phyloP scores from a whole-genome alignment of 2,888 invertebrate genomes.

The Cerceris ruficornis region DNA sequence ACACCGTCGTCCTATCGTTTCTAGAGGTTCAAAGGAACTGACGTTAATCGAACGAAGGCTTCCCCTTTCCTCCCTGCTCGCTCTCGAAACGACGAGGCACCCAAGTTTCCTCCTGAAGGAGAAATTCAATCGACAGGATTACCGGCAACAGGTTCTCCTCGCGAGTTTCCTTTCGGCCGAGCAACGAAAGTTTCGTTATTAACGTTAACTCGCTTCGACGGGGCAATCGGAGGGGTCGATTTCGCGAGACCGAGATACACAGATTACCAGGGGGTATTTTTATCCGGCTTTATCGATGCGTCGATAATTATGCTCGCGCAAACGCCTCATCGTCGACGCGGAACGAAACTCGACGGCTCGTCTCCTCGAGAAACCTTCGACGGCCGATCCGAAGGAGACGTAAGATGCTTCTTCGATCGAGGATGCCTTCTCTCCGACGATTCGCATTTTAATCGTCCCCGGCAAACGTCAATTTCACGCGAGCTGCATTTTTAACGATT shows the following conservation, averaged over 20 bases:
- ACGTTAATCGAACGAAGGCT: background rate
- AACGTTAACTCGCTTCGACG: background rate
- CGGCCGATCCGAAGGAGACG: too few relatives aligned
- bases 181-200: background rate
- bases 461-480: too few relatives aligned
- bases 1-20: too few relatives aligned
- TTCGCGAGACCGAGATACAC: conserved; percentile 6
- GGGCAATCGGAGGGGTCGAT: background rate
- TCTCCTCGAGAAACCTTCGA: too few relatives aligned
- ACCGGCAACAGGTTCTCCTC: conserved; percentile 59
- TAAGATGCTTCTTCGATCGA: too few relatives aligned
- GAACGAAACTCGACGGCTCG: background rate
- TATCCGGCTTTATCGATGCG: conserved; percentile 14
- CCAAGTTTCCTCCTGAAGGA: conserved; percentile 12
- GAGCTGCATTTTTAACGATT: too few relatives aligned
- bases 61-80: background rate
- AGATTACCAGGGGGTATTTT: conserved; percentile 24
- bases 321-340: background rate
- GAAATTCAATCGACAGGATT: conserved; percentile 44
- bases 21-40: too few relatives aligned
- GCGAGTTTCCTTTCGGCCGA: conserved; percentile 17
- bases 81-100: background rate
- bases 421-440: too few relatives aligned
- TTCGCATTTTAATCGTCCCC: too few relatives aligned
- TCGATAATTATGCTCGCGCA: conserved; percentile 11